Evolutionary conservation across 2,888 invertebrate genomes (phyloP), one percentile per base, ranked within the genome.

Genomic region (Syrista parreyssii): DNA sequence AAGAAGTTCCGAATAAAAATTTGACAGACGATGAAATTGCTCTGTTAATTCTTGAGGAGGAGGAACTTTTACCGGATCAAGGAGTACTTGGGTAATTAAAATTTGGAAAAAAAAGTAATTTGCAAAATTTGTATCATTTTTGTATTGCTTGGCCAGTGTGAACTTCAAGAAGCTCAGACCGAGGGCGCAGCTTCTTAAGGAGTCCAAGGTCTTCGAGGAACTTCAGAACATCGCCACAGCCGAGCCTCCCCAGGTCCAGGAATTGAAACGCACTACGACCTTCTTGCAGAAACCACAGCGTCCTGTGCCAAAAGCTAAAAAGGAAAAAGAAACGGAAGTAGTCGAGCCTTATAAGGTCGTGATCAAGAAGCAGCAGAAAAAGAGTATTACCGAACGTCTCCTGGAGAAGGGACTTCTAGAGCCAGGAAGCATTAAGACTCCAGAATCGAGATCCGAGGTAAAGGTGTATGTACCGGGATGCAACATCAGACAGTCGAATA

Each of bases 241-340:
- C 11, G 88, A 89, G 12, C 88, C 91, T 0, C 86, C 85, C 0
- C 82, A 86, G 40, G 82, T 88, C 0, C 88, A 89, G 73, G 90
- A 91, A 73, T 78, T 88, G 68, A 89, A 87, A 69, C 89, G 87
- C 15, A 86, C 84, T 93, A 96, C 96, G 4, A 96, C 95, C 40
- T 97, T 96, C 87, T 88, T 97, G 80, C 95, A 95, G 89, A 95
- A 95, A 85, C 96, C 96, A 0, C 93, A 94, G 83, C 92, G 95
- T 32, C 95, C 96, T 0, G 93, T 94, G 82, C 96, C 96, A 0
- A 85, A 84, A 75, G 90, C 90, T 73, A 85, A 85, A 79, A 79
- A 80, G 68, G 86, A 88, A 68, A 79, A 75, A 55, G 88, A 91
- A 81, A 30, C 69, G 12, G 75, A 79, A 36, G 72, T 75, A n/a